Evolutionary conservation across 2,888 invertebrate genomes (phyloP), one percentile per base, ranked within the genome.

Genomic region (Pollenia griseotomentosa): DNA sequence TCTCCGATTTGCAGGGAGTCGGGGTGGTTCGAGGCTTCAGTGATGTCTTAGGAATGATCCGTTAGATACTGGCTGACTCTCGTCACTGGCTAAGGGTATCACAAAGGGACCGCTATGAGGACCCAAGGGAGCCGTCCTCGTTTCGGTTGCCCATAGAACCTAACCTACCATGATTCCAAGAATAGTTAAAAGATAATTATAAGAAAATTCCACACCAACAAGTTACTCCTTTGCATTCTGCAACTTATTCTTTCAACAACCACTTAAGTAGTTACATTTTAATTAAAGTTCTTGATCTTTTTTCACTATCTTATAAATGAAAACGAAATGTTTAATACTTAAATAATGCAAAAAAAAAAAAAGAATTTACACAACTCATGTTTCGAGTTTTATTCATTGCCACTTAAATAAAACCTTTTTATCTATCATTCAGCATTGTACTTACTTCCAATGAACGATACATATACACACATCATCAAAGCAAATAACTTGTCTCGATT

Each of bases 211-310:
- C 40, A 63, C 0, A 44, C 5, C 2, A 74, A 48, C 16, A 40
- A 61, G 40, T n/a, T 6, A 51, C 33, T 55, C 44, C 14, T 66
- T 77, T 55, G 46, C 44, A 42, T 1, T n/a, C 9, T 12, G 2
- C 5, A 51, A 7, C 11, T 16, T 12, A 40, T 59, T 74, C 40
- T 12, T n/a, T 51, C 51, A 19, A 33, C 16, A 59, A 51, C 23
- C 73, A 63, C 55, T 80, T 81, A 42, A 55, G 55, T n/a, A 46
- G 46, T 55, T 55, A 65, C 80, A 65, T 81, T 81, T 81, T 81
- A 81, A 81, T 81, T 73, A 73, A 81, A 73, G 44, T 73, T 81
- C 46, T 73, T 73, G 71, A 81, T 71, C 51, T 73, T 55, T 46
- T 11, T 55, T 44, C 44, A 42, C 40, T 48, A 14, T 40, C 48